Percentiles rank a stretch among this genome's conserved stretches.
Conservation (phyloP, 2,113 vertebrate genomes). For the human region GRCh38 chr4:149787501-149788000, state of each 20-base stretch:
- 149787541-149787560: neutral
- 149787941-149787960: neutral
- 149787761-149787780: neutral
- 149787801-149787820: neutral
- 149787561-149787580: neutral
- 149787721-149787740: neutral
- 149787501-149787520: neutral
- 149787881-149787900: neutral
- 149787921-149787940: neutral
- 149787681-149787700: neutral
- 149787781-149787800: neutral
- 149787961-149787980: neutral
- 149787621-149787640: neutral
- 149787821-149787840: neutral
- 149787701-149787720: neutral
- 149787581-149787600: neutral
- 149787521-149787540: neutral
- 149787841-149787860: neutral
- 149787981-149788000: neutral
- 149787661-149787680: neutral
- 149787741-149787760: neutral
- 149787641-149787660: neutral
- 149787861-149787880: neutral
- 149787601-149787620: neutral
- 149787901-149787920: neutral